These are phyloP conservation scores for Lacanobia oleracea DNA, from an alignment of 2,888 invertebrate species.

Conservation along the genomic window DNA sequence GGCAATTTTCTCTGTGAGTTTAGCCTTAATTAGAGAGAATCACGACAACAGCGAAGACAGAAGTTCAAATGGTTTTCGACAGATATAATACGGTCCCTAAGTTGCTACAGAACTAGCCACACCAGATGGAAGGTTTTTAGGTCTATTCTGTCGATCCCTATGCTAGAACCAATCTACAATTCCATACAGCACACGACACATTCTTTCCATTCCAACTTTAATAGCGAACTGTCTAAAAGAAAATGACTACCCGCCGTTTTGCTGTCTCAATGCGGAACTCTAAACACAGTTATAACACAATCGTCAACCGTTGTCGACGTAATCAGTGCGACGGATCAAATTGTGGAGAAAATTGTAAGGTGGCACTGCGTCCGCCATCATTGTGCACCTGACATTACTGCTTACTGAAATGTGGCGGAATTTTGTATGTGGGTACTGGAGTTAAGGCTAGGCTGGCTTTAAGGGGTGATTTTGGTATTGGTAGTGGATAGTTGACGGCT, in stretches of 20 bases:
- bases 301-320: conserved; percentile 63
- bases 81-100: not conserved
- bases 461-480: too few species aligned
- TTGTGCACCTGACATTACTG: conserved; percentile 72
- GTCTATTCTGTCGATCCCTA: not conserved
- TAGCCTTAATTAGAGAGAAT: too few species aligned
- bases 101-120: not conserved
- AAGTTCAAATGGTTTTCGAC: too few species aligned
- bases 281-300: conserved; percentile 64
- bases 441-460: conserved; percentile 49
- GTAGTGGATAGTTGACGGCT: too few species aligned
- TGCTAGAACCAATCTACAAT: conserved; percentile 17
- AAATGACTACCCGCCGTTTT: conserved; percentile 46
- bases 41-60: too few species aligned
- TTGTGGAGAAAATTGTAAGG: conserved; percentile 87
- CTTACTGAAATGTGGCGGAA: conserved; percentile 74
- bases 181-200: conserved; percentile 1
- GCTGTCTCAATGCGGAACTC: conserved; percentile 62
- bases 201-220: conserved; percentile 36
- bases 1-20: too few species aligned
- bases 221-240: conserved; percentile 23
- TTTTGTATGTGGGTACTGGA: conserved; percentile 41
- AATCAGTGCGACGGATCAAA: conserved; percentile 77
- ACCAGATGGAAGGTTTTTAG: not conserved
- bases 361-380: conserved; percentile 48